Percentiles rank a stretch among this genome's conserved stretches.
Conservation (phyloP, 2,113 vertebrate species). For the Dascyllus trimaculatus region DNA sequence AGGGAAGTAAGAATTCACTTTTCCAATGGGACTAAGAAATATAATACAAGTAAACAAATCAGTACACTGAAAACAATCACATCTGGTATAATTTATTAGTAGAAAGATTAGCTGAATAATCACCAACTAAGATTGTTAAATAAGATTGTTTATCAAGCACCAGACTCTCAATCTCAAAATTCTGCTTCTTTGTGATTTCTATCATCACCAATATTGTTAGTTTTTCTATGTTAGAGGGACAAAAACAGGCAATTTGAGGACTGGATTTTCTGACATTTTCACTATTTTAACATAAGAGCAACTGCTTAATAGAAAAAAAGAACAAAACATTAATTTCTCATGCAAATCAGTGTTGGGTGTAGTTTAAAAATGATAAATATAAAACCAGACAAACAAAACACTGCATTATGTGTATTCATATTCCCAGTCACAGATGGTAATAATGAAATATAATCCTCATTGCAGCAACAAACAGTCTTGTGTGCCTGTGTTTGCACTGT, state of each 20-base stretch:
- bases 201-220: not conserved
- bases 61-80: not conserved
- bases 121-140: not conserved
- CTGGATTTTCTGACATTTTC: no score
- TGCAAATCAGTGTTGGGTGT: no score
- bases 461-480: no score
- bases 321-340: not conserved
- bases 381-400: not conserved
- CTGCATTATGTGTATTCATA: not conserved
- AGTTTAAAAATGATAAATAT: not conserved
- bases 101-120: not conserved
- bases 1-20: not conserved
- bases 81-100: not conserved
- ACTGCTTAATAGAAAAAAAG: no score
- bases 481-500: not conserved
- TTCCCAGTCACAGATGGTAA: not conserved
- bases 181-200: not conserved
- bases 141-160: not conserved
- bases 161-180: no score
- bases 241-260: not conserved
- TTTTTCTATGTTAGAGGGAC: not conserved
- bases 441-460: no score
- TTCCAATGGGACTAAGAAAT: not conserved
- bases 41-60: not conserved
- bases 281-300: no score